Conservation (phyloP, 2,113 vertebrate species). For the Rhea pennata region DNA sequence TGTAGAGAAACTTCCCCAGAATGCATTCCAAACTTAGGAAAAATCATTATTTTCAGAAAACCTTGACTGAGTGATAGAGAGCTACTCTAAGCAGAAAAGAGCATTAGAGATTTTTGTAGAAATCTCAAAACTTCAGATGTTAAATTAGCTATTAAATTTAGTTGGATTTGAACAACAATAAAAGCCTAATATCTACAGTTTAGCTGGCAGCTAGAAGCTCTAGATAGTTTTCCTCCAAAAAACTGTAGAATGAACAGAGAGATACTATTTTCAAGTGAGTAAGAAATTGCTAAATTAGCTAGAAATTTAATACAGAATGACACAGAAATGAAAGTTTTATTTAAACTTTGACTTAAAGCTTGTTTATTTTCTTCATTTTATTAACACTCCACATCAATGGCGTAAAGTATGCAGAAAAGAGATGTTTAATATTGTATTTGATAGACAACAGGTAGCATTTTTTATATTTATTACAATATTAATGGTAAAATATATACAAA, state of each 20-base stretch:
- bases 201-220: neutral
- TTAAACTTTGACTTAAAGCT: neutral
- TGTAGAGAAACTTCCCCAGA: neutral
- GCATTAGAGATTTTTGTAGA: neutral
- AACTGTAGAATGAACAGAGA: neutral
- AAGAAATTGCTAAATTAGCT: neutral
- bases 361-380: neutral
- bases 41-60: neutral
- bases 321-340: neutral
- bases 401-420: neutral
- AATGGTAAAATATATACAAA: neutral
- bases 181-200: neutral
- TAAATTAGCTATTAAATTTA: constrained; percentile 4
- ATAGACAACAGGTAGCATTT: neutral
- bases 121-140: neutral
- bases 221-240: neutral
- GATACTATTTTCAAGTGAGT: neutral
- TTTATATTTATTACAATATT: neutral
- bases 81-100: neutral
- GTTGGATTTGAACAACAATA: neutral
- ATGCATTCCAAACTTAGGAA: neutral
- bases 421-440: neutral
- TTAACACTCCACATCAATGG: neutral
- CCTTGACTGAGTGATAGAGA: neutral
- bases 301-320: neutral